A percentile compares a stretch with the other conserved stretches of the same genome.
phyloP scores from a whole-genome alignment of 2,888 invertebrate genomes.

The Drosophila histrio region DNA sequence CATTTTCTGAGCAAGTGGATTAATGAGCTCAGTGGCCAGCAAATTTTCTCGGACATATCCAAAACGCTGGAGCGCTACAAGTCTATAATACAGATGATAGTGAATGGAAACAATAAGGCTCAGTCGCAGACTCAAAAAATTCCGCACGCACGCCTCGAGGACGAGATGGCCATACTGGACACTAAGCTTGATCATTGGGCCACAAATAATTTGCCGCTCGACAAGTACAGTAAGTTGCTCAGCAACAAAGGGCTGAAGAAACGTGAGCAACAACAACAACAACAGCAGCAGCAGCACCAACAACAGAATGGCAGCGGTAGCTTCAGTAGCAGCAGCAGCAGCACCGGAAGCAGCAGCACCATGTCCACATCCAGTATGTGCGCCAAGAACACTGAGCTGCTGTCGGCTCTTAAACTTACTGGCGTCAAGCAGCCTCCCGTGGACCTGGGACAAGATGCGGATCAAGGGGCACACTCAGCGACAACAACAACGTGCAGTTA shows the following conservation, averaged over 20 bases:
- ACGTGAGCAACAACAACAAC: slow-evolving; percentile 71
- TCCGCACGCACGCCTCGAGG: slow-evolving; percentile 84
- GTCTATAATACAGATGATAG: slow-evolving; percentile 84
- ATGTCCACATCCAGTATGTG: slow-evolving; percentile 58
- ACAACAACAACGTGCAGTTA: slow-evolving; percentile 85
- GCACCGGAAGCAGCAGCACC: slow-evolving; percentile 73
- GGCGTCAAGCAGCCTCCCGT: slow-evolving; percentile 62
- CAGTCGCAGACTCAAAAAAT: slow-evolving; percentile 78
- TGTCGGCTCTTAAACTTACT: slow-evolving; percentile 80
- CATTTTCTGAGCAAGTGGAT: slow-evolving; percentile 86
- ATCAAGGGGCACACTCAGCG: slow-evolving; percentile 35
- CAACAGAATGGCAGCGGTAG: slow-evolving; percentile 55
- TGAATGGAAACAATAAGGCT: slow-evolving; percentile 81
- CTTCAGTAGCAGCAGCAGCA: slow-evolving; percentile 68
- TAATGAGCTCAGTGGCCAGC: slow-evolving; percentile 82
- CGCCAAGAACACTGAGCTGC: slow-evolving; percentile 75
- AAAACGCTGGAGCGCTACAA: slow-evolving; percentile 86
- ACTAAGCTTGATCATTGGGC: slow-evolving; percentile 85
- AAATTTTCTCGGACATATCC: slow-evolving; percentile 85
- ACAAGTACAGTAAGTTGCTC: slow-evolving; percentile 83
- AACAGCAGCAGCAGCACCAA: slow-evolving; percentile 54
- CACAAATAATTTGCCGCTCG: slow-evolving; percentile 83
- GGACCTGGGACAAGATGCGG: slow-evolving; percentile 37
- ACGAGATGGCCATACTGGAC: slow-evolving; percentile 84
- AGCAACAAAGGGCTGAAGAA: slow-evolving; percentile 82